A percentile compares a stretch with the other conserved stretches of the same genome.
Evolutionary conservation across 2,888 invertebrate genomes (phyloP).

Genomic region (Drosophila ochracea): DNA sequence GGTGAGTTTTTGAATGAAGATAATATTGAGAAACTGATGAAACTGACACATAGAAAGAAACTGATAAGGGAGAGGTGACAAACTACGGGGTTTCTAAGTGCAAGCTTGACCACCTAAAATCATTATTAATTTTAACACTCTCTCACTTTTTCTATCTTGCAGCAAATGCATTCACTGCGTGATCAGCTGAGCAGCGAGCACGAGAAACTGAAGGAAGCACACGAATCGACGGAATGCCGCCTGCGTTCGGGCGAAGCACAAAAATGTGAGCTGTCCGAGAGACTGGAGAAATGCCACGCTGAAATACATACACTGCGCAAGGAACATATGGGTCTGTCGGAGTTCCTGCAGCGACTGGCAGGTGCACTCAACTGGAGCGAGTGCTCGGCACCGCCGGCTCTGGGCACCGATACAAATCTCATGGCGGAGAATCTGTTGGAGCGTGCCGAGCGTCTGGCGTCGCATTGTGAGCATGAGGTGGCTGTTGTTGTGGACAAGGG

Average conservation of each 20-base stretch:
- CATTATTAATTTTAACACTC: neutral
- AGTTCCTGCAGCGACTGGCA: conserved; percentile 93
- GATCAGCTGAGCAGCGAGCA: conserved; percentile 91
- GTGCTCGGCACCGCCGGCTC: conserved; percentile 83
- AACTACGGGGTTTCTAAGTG: too few species aligned
- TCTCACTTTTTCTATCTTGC: neutral
- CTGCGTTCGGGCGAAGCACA: conserved; percentile 89
- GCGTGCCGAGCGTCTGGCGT: conserved; percentile 90
- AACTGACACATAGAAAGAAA: neutral
- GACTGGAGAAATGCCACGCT: conserved; percentile 91
- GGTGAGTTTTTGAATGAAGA: conserved; percentile 86
- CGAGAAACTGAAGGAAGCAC: conserved; percentile 87
- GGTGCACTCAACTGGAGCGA: conserved; percentile 88
- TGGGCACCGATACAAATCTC: conserved; percentile 84
- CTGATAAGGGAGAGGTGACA: too few species aligned
- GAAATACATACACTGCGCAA: conserved; percentile 89
- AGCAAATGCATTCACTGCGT: conserved; percentile 92
- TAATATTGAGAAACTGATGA: neutral
- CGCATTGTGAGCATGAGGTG: conserved; percentile 81
- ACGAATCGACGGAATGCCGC: conserved; percentile 89
- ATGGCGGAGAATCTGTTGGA: conserved; percentile 92
- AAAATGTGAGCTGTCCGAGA: conserved; percentile 89
- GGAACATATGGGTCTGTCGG: conserved; percentile 87
- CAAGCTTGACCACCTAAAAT: neutral
- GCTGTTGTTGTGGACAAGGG: conserved; percentile 63